phyloP scores from a whole-genome alignment of 2,888 invertebrate species.

The Ichneumon xanthorius region DNA sequence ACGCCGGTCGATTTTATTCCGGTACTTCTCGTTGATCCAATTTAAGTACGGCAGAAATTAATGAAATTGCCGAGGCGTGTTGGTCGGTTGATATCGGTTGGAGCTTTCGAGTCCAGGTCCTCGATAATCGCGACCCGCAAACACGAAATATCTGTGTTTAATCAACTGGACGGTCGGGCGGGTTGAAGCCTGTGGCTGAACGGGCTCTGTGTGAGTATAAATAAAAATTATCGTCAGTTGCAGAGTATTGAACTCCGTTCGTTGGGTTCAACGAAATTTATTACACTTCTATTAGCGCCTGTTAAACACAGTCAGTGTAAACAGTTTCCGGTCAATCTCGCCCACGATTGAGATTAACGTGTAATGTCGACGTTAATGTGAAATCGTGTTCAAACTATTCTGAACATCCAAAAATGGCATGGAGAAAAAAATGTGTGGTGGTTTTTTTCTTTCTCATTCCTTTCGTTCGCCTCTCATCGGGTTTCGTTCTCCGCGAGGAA shows the following conservation, averaged over 20 bases:
- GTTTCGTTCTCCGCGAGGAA: constrained; percentile 12
- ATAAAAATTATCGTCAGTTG: not conserved
- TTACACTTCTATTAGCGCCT: not conserved
- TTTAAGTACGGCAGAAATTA: not conserved
- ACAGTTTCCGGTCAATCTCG: not conserved
- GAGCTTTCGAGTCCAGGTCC: not conserved
- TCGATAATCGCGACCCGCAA: not conserved
- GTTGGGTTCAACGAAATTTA: not conserved
- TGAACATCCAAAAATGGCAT: not conserved
- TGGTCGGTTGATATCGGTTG: not conserved
- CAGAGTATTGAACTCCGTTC: not conserved
- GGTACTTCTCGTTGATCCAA: not conserved
- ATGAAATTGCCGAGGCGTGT: not conserved
- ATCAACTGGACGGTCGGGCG: not conserved
- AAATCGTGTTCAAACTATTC: too few relatives aligned
- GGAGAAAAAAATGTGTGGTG: not conserved
- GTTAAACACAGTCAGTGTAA: not conserved
- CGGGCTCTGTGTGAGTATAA: not conserved
- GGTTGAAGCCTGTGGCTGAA: not conserved
- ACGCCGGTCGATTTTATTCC: not conserved
- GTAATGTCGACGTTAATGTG: too few relatives aligned
- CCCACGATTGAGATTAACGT: too few relatives aligned
- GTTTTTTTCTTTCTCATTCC: not conserved
- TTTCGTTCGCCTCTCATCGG: not conserved
- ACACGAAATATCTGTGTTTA: not conserved